These are phyloP conservation scores for Oriolus oriolus DNA, from an alignment of 2,113 vertebrate genomes.

Conservation along the genomic window DNA sequence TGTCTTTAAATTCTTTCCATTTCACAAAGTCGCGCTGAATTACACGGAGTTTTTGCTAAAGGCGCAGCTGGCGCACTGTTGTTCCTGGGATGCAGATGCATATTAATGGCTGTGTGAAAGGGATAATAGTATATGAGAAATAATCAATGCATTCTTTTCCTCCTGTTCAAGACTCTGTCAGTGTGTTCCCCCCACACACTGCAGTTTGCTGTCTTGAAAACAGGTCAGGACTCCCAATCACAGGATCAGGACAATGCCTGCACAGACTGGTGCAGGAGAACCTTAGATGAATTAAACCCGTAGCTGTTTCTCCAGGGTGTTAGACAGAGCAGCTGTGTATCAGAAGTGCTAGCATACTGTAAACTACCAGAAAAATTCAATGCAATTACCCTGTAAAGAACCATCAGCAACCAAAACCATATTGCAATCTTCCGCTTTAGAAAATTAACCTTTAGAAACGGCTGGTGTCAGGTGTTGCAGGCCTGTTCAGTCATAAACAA, in stretches of 20 bases:
- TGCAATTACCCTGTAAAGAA: background rate
- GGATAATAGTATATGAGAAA: background rate
- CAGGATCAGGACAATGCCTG: background rate
- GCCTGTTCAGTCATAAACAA: background rate
- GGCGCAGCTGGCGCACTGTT: background rate
- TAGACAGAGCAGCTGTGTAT: background rate
- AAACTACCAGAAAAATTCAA: background rate
- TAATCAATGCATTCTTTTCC: background rate
- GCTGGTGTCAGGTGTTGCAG: background rate
- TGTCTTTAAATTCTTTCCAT: conserved; percentile 12
- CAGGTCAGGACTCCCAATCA: background rate
- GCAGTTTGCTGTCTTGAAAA: background rate
- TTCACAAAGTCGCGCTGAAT: background rate
- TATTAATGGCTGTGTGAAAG: background rate
- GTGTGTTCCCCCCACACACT: background rate
- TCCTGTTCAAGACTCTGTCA: background rate
- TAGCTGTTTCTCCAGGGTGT: background rate
- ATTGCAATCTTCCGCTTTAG: background rate
- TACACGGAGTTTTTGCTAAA: background rate
- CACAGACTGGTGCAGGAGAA: background rate
- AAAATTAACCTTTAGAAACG: background rate
- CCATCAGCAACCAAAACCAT: background rate
- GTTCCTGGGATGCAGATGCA: conserved; percentile 4
- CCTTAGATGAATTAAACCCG: background rate
- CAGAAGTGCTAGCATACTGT: background rate